Percentiles rank a stretch among this genome's conserved stretches.
Evolutionary conservation across 1,140 invertebrate genomes (phyloP).

Genomic region (Zaprionus kolodkinae): DNA sequence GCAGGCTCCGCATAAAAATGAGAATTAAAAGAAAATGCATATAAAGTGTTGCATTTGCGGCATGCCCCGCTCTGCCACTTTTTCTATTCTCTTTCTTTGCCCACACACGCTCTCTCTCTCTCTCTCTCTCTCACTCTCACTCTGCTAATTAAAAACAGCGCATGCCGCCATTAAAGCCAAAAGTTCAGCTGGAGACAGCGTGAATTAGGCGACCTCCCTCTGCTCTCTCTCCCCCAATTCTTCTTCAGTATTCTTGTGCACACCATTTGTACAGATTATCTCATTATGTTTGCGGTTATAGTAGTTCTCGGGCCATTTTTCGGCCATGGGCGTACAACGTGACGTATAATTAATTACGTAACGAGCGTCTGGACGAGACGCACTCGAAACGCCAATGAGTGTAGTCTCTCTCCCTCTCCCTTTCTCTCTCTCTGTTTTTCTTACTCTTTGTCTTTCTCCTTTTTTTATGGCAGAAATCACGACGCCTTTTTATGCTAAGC

Average conservation of each 20-base stretch:
- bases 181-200: slow-evolving; percentile 57
- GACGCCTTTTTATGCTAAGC: slow-evolving; percentile 44
- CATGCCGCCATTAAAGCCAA: slow-evolving; percentile 77
- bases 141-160: slow-evolving; percentile 78
- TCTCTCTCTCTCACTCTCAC: background rate
- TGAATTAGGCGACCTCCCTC: slow-evolving; percentile 16
- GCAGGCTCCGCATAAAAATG: slow-evolving; percentile 70
- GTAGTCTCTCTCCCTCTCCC: slow-evolving; percentile 26
- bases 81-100: slow-evolving; percentile 26
- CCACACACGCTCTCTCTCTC: slow-evolving; percentile 15
- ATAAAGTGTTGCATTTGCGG: slow-evolving; percentile 81
- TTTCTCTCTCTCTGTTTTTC: background rate
- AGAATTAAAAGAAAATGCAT: slow-evolving; percentile 81
- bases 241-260: slow-evolving; percentile 40
- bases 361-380: slow-evolving; percentile 69
- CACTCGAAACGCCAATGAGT: slow-evolving; percentile 51
- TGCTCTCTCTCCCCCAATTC: background rate
- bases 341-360: slow-evolving; percentile 81
- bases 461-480: slow-evolving; percentile 32
- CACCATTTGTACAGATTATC: slow-evolving; percentile 76
- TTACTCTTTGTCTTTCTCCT: background rate
- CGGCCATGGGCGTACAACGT: slow-evolving; percentile 69
- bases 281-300: slow-evolving; percentile 75
- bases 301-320: slow-evolving; percentile 48
- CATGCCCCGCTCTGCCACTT: slow-evolving; percentile 9